Percentiles rank a stretch among this genome's conserved stretches.
Evolutionary conservation across 2,888 invertebrate species (phyloP).

Genomic region (Dorcus hopei): DNA sequence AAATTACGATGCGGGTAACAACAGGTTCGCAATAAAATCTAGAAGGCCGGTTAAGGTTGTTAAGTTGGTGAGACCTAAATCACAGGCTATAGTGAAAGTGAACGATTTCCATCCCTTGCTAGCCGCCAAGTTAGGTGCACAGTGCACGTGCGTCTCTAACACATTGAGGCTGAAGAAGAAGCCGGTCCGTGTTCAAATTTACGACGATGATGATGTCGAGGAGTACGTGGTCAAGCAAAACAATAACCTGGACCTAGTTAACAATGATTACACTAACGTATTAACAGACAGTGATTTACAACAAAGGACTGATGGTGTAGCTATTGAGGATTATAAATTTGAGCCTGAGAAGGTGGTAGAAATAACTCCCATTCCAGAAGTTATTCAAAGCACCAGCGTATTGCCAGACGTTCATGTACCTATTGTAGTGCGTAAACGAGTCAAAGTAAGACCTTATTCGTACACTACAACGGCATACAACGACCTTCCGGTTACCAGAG

Average conservation of each 20-base stretch:
- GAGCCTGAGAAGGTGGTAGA: conserved; percentile 34
- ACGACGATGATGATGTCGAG: conserved; percentile 28
- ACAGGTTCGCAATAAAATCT: not conserved
- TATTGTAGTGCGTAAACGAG: conserved; percentile 26
- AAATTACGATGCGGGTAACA: conserved; percentile 8
- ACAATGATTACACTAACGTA: no score
- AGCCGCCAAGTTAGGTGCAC: conserved; percentile 68
- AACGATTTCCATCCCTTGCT: conserved; percentile 71
- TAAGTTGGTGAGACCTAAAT: conserved; percentile 48
- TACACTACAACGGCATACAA: conserved; percentile 11
- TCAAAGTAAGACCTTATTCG: conserved; percentile 21
- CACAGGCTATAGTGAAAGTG: conserved; percentile 63
- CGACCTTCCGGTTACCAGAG: conserved; percentile 15
- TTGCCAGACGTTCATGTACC: conserved; percentile 22
- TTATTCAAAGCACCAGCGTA: conserved; percentile 17
- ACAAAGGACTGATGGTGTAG: not conserved
- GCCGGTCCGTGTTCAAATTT: conserved; percentile 10
- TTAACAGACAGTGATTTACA: not conserved
- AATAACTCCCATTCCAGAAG: conserved; percentile 34
- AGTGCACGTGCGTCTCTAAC: conserved; percentile 67
- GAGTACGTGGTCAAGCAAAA: conserved; percentile 19
- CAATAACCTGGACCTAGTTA: conserved; percentile 15
- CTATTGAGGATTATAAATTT: conserved; percentile 22
- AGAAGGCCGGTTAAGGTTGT: conserved; percentile 8
- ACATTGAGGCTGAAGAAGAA: conserved; percentile 53